Evolutionary conservation across 2,888 invertebrate species (phyloP), one percentile per base, ranked within the genome.

Genomic region (Meandrusa payeni): DNA sequence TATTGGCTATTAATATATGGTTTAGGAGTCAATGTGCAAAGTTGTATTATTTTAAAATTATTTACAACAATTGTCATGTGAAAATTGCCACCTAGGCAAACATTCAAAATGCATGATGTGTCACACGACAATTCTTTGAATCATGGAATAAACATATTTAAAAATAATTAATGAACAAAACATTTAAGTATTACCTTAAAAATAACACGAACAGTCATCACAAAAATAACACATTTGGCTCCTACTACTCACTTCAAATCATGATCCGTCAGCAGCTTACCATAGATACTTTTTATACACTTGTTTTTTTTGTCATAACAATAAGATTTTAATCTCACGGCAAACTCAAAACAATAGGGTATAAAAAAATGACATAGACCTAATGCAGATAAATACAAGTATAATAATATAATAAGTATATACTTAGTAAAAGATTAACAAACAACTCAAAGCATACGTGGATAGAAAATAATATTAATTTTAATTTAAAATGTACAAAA

Each of bases 41-140:
- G n/a, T n/a, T n/a, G n/a, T n/a, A n/a, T n/a, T n/a, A n/a, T n/a
- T n/a, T 7, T 4, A 6, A 27, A 10, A 29, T 17, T 17, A 7
- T 29, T 71, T 52, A 49, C 41, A 56, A 57, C 64, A 61, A 62
- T 58, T 64, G 80, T 80, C 81, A 76, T 69, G 63, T 65, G 54
- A 73, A 76, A 76, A 75, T 69, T 85, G 86, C 86, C 86, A 86
- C 78, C 85, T 83, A 71, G 67, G 81, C 86, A 85, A 64, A 66
- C 55, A 49, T 54, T 56, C 61, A 61, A 54, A 51, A 52, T 47
- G 51, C 41, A 43, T 47, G 47, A 47, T 47, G 49, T 50, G 47
- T 49, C 46, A 51, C 50, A 51, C 41, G 41, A 29, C 38, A 13
- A 47, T 38, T 44, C 43, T 29, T 23, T 20, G 29, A 41, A 41